Base-by-base conservation (phyloP, 2,888 invertebrate species). In the Fragum whitleyi region DNA sequence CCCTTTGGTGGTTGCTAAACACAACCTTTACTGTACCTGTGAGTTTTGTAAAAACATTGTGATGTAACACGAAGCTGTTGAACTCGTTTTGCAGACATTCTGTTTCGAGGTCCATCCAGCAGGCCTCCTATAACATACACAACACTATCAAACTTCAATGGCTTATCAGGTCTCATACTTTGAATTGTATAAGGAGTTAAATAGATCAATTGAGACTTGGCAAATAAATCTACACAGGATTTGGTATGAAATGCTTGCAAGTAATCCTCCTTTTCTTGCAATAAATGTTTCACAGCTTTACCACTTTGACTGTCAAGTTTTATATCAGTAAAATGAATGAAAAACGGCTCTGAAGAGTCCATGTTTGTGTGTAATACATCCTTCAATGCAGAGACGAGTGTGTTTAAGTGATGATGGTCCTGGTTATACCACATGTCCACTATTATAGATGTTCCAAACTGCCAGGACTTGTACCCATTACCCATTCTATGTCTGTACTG, bases 371-470 rank as follows among this genome's bases (percentile, higher is more conserved):
- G 32, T 32, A 61, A 29, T 7, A 32, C 11, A 5, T 61, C 36
- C 19, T 16, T 61, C 19, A 61, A 19, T n/a, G 61, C 32, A 19
- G n/a, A 11, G 7, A 32, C 32, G 5, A 61, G 14, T 2, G 14
- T 32, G 14, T 32, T 32, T 2, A 61, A 9, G 19, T 32, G 32
- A 9, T 61, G 61, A 61, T 61, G 61, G n/a, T 32, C 11, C 21
- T 61, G 61, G 19, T 61, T 32, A 19, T 61, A 61, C 61, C 61
- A 61, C 61, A 61, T 61, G 32, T 61, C 61, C 14, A 61, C 61
- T 16, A 61, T 19, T n/a, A 61, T 16, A 14, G 61, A 32, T 9
- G 32, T 61, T 14, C 61, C 61, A 61, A 61, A 61, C 36, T 61
- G 61, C 61, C 61, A 61, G 0, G 61, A 61, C 32, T 26, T 29